A percentile compares a stretch with the other conserved stretches of the same genome.
These are phyloP conservation scores for Theropithecus gelada DNA, from an alignment of 2,113 vertebrate genomes.

Conservation along the genomic window DNA sequence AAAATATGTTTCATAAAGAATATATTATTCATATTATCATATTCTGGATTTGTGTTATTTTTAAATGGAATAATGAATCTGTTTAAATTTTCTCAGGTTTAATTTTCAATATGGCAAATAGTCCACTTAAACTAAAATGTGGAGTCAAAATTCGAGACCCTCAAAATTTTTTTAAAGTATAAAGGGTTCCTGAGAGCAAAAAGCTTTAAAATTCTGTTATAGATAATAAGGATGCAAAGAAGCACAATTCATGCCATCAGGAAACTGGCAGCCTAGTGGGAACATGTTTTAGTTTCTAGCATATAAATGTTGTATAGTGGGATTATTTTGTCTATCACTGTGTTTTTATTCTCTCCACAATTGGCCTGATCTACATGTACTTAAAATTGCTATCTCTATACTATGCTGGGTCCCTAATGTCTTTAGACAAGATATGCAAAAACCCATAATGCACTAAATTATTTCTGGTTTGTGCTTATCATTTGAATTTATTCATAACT, in stretches of 20 bases:
- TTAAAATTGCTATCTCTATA: neutral
- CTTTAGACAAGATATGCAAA: neutral
- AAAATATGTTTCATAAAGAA: constrained; percentile 6
- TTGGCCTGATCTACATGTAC: neutral
- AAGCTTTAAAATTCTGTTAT: neutral
- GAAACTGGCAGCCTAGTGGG: neutral
- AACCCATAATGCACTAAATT: neutral
- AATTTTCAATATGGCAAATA: constrained; percentile 3
- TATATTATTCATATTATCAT: neutral
- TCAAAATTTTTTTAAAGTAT: neutral
- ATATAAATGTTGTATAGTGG: neutral
- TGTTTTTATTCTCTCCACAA: neutral
- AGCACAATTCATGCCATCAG: neutral
- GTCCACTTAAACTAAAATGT: neutral
- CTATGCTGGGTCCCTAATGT: neutral
- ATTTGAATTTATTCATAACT: neutral
- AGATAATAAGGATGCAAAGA: neutral
- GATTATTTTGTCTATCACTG: neutral
- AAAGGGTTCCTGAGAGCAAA: neutral
- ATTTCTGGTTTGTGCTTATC: neutral
- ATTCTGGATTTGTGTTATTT: neutral
- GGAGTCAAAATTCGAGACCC: neutral
- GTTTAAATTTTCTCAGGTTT: neutral
- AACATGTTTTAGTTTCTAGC: neutral
- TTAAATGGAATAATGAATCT: neutral